Conservation (phyloP, 2,888 invertebrate species). For the Smittia aterrima region DNA sequence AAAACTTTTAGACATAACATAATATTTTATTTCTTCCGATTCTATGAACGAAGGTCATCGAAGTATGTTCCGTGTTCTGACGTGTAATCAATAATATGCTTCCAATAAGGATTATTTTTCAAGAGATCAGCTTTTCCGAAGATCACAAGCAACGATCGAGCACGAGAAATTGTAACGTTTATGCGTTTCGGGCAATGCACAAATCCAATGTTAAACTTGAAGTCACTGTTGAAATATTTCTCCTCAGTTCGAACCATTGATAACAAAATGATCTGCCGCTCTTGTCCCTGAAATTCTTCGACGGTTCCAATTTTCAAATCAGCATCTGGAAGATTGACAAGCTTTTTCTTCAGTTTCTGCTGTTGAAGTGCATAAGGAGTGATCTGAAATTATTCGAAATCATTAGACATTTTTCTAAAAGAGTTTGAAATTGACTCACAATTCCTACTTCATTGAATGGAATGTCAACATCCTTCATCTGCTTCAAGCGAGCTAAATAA, state of each 20-base stretch:
- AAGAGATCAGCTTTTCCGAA: slow-evolving; percentile 74
- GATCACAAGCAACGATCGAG: slow-evolving; percentile 73
- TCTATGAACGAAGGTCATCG: no score
- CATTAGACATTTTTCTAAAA: background rate
- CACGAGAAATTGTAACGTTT: slow-evolving; percentile 87
- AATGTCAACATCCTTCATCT: slow-evolving; percentile 55
- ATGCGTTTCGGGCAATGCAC: slow-evolving; percentile 72
- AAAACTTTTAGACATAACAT: no score
- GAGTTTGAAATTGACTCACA: slow-evolving; percentile 53
- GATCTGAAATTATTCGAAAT: slow-evolving; percentile 55
- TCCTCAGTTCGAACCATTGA: slow-evolving; percentile 64
- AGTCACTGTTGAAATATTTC: slow-evolving; percentile 53
- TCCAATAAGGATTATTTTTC: slow-evolving; percentile 65
- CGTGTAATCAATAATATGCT: slow-evolving; percentile 60
- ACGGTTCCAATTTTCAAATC: slow-evolving; percentile 74
- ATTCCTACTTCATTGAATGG: slow-evolving; percentile 66
- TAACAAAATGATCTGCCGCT: slow-evolving; percentile 63
- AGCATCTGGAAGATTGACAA: slow-evolving; percentile 51
- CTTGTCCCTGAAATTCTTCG: slow-evolving; percentile 85
- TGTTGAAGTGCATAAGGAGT: slow-evolving; percentile 93
- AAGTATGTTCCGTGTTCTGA: no score
- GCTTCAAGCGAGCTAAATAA: background rate
- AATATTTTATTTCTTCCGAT: no score
- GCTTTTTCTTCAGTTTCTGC: slow-evolving; percentile 45
- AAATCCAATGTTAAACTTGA: slow-evolving; percentile 66